Percentiles rank a stretch among this genome's conserved stretches.
Conservation (phyloP, 2,113 vertebrate genomes). For the Microcebus jonahi region DNA sequence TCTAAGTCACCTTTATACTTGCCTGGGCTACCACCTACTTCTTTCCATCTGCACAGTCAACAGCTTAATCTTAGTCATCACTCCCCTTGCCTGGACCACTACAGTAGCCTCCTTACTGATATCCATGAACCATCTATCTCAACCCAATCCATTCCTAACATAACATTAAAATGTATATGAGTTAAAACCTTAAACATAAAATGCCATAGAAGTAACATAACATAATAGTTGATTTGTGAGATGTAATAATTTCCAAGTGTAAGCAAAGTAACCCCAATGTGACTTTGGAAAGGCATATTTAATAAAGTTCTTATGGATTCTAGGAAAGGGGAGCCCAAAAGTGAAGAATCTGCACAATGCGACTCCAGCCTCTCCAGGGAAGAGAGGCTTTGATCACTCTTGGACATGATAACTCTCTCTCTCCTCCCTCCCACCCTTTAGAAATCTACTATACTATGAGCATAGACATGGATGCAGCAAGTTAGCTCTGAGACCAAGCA, state of each 20-base stretch:
- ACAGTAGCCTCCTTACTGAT: neutral
- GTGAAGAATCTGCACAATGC: neutral
- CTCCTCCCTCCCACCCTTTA: too few relatives aligned
- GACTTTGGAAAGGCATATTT: neutral
- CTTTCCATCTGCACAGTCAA: neutral
- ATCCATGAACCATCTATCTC: neutral
- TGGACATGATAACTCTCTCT: neutral
- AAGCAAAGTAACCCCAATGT: neutral
- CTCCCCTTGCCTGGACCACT: neutral
- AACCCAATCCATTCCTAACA: neutral
- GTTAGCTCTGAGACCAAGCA: conserved; percentile 1
- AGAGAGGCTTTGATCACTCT: neutral
- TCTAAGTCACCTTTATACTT: neutral
- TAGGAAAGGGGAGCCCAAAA: neutral
- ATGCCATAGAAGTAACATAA: neutral
- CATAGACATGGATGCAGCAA: neutral
- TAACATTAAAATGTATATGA: neutral
- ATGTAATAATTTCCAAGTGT: neutral
- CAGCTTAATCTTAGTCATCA: neutral
- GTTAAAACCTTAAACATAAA: conserved; percentile 5
- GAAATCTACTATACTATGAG: neutral
- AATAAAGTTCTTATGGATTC: neutral
- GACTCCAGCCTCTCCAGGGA: neutral
- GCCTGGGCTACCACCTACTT: neutral
- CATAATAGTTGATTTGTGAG: conserved; percentile 9